A percentile compares a stretch with the other conserved stretches of the same genome.
phyloP scores from a whole-genome alignment of 2,888 invertebrate species.

The Ryuthela nishihirai region DNA sequence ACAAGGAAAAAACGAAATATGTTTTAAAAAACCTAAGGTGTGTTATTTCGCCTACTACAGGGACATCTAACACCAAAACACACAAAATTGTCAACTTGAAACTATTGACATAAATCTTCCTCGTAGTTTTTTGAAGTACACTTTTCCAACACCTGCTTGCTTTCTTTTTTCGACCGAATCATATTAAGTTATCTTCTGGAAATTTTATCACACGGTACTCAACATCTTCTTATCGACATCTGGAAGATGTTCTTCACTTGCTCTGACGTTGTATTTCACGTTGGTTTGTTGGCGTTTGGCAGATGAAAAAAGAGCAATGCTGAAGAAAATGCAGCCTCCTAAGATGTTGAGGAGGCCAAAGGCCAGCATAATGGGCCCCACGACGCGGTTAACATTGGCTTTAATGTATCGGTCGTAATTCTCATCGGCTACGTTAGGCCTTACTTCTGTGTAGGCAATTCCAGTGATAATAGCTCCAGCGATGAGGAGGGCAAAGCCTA shows the following conservation, averaged over 20 bases:
- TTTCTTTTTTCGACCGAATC: too few species aligned
- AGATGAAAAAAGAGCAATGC: slow-evolving; percentile 28
- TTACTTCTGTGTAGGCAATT: slow-evolving; percentile 42
- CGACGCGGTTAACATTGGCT: slow-evolving; percentile 39
- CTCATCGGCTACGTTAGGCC: slow-evolving; percentile 42
- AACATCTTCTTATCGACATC: slow-evolving; percentile 18
- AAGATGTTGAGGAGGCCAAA: slow-evolving; percentile 40
- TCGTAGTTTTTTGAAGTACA: too few species aligned
- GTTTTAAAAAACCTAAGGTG: too few species aligned
- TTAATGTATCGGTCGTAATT: slow-evolving; percentile 43
- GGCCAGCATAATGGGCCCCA: slow-evolving; percentile 41
- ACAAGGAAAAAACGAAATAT: too few species aligned
- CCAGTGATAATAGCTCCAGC: slow-evolving; percentile 42
- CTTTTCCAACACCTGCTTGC: too few species aligned
- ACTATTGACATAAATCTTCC: too few species aligned
- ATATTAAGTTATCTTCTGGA: too few species aligned
- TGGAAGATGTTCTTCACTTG: slow-evolving; percentile 4
- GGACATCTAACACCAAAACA: too few species aligned
- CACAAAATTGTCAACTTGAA: too few species aligned
- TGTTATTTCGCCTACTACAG: too few species aligned
- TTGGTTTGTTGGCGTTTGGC: not conserved
- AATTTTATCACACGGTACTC: slow-evolving; percentile 23
- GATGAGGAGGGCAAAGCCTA: slow-evolving; percentile 41
- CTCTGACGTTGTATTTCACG: slow-evolving; percentile 12
- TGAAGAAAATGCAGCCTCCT: slow-evolving; percentile 40